Conservation (phyloP, 2,888 invertebrate species). For the Glaucopsyche alexis region DNA sequence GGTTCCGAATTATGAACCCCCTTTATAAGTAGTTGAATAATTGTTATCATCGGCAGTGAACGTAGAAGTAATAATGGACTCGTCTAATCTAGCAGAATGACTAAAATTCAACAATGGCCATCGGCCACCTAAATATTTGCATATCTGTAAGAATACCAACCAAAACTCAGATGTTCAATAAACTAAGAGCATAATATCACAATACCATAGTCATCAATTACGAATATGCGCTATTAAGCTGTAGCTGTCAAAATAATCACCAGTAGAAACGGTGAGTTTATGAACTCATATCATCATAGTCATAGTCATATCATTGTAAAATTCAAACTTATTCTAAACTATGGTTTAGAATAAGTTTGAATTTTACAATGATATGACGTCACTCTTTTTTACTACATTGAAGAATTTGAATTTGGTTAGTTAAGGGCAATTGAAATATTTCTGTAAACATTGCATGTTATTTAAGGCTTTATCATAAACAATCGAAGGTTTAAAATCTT, state of each 20-base stretch:
- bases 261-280: not conserved
- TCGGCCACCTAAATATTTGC: no score
- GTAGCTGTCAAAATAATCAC: conserved; percentile 12
- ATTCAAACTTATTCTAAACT: not conserved
- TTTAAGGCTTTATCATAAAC: conserved; percentile 18
- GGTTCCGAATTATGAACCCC: no score
- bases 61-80: no score
- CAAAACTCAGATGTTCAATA: no score
- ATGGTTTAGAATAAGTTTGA: not conserved
- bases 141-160: no score
- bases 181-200: not conserved
- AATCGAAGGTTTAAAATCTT: conserved; percentile 13
- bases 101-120: no score
- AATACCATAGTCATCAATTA: not conserved
- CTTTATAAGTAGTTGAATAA: no score
- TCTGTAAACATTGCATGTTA: not conserved
- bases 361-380: conserved; percentile 10
- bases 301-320: conserved; percentile 9
- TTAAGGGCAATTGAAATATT: conserved; percentile 19
- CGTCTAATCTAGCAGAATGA: no score
- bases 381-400: not conserved
- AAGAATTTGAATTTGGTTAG: conserved; percentile 25
- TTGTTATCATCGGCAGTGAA: no score
- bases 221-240: not conserved
- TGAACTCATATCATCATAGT: no score